Evolutionary conservation across 2,888 invertebrate genomes (phyloP), one percentile per base, ranked within the genome.

Genomic region (Pristionchus japonicus): DNA sequence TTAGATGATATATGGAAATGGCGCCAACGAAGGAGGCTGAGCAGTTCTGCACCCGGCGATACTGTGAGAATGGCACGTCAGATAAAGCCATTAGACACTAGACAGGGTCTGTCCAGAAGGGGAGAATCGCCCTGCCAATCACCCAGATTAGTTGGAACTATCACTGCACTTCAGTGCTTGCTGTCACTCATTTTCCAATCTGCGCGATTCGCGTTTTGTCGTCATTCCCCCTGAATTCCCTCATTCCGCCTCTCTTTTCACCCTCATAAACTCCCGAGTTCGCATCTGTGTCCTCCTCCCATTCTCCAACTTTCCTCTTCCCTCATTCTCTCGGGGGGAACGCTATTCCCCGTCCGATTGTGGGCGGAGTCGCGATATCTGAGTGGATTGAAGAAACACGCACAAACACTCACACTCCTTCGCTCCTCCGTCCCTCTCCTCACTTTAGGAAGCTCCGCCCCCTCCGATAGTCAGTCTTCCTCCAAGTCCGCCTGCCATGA

Each of bases 331-430:
- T n/a, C 64, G 64, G 31, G 15, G 64, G 64, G 64, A 64, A 64
- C 64, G 64, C 31, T 15, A 11, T 27, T 61, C 11, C 13, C 31
- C 7, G n/a, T n/a, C n/a, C n/a, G n/a, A n/a, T n/a, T 2, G 77
- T 77, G 77, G 77, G 77, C 77, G 77, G 77, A 77, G 77, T 77
- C 77, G 31, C 31, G 37, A 77, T 40, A 77, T 70, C 43, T 43
- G 47, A 43, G 43, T 47, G 77, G 77, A 77, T 77, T 77, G 77
- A 77, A 77, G 77, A 77, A 77, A 77, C 77, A 77, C 47, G 77
- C 77, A 13, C 77, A 43, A 23, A 43, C 34, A 70, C 70, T 37
- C 27, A 70, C 43, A 47, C 77, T 77, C 77, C 77, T 77, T 43
- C 20, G 7, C 17, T 20, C 43, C 74, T 23, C 43, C 77, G n/a